phyloP scores from a whole-genome alignment of 2,888 invertebrate genomes.

The Catocala sponsa region DNA sequence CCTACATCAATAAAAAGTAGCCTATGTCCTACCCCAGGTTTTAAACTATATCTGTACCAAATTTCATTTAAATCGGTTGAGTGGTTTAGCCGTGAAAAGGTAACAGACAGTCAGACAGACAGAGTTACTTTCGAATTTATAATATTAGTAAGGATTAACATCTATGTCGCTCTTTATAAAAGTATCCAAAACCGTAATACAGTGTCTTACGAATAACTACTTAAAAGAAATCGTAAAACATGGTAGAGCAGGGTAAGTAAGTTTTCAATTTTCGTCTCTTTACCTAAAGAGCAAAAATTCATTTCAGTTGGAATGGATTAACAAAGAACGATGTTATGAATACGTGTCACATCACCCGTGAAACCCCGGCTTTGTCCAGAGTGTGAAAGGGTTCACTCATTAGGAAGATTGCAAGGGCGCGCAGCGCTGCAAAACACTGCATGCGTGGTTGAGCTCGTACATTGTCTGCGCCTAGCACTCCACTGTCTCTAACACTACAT shows the following conservation, averaged over 20 bases:
- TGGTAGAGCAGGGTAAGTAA: conserved; percentile 6
- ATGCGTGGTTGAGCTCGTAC: conserved; percentile 64
- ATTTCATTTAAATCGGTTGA: no score
- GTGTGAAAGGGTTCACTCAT: conserved; percentile 88
- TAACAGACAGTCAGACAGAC: no score
- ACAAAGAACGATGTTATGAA: conserved; percentile 78
- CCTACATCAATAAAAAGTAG: no score
- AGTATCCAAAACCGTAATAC: no score
- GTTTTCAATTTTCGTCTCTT: conserved; percentile 40
- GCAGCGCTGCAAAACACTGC: conserved; percentile 75
- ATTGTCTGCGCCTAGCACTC: conserved; percentile 73
- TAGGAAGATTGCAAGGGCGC: conserved; percentile 87
- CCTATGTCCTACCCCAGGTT: no score
- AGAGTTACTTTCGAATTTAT: no score
- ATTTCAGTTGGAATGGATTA: conserved; percentile 68
- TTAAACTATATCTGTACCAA: no score
- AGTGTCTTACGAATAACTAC: no score
- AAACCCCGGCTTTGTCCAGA: conserved; percentile 83
- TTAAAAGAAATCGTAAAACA: no score
- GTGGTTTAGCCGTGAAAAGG: no score
- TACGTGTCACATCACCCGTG: conserved; percentile 83
- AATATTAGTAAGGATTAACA: no score
- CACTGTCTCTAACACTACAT: conserved; percentile 68
- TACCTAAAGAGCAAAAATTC: conserved; percentile 57
- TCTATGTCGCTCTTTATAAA: no score